Percentiles rank a stretch among this genome's conserved stretches.
These are phyloP conservation scores for Trichosurus vulpecula DNA, from an alignment of 2,797 vertebrate species.

Conservation along the genomic window DNA sequence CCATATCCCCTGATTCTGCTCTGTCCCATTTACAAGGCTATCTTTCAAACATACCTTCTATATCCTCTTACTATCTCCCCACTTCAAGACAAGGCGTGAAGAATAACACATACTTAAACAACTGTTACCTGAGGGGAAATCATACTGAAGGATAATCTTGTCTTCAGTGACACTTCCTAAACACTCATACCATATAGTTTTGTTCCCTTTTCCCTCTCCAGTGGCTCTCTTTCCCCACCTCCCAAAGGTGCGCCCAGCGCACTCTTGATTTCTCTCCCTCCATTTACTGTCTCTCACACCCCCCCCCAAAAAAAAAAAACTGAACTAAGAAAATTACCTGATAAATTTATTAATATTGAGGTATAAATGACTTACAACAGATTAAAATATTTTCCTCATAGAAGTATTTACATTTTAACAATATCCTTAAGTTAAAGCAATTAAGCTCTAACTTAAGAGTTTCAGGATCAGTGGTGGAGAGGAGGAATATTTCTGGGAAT, in stretches of 20 bases:
- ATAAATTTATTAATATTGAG: not conserved
- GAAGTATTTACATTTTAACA: not conserved
- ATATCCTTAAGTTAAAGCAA: not conserved
- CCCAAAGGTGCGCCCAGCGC: not conserved
- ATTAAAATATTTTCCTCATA: not conserved
- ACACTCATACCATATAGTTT: not conserved
- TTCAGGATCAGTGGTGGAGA: not conserved
- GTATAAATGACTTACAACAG: not conserved
- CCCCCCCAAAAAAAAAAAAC: constrained; percentile 45
- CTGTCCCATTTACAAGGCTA: not conserved
- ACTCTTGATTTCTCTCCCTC: not conserved
- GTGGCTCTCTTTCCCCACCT: not conserved
- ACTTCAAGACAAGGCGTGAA: not conserved
- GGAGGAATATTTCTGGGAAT: no score
- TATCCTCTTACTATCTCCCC: not conserved
- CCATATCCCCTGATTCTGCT: not conserved
- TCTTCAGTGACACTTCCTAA: not conserved
- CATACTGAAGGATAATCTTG: not conserved
- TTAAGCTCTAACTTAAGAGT: not conserved
- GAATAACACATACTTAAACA: not conserved
- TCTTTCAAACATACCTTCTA: not conserved
- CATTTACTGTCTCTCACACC: not conserved
- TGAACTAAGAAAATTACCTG: not conserved
- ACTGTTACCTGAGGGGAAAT: not conserved
- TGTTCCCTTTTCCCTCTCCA: not conserved